Evolutionary conservation across 2,797 vertebrate species (phyloP), one percentile per base, ranked within the genome.

Genomic region (Heliangelus exortis): DNA sequence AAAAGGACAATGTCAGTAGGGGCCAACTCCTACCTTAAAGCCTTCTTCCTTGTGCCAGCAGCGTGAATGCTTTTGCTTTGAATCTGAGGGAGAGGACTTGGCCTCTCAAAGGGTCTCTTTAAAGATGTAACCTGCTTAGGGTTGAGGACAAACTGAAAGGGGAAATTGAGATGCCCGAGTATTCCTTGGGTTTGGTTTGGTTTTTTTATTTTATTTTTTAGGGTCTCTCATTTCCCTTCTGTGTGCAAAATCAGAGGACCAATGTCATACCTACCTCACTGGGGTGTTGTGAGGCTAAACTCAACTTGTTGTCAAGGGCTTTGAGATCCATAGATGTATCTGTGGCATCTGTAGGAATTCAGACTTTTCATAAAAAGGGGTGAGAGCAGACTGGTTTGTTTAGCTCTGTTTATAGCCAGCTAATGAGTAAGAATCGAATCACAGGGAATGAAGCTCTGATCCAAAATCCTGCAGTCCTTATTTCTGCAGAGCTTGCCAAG

Each of bases 341-440:
- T 90, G 88, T 87, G 74, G 66, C 66, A 68, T 83, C 79, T 91
- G 9, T 25, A 84, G 71, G 71, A 90, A 47, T 90, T 93, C 39
- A 82, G 71, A 51, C 36, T 61, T 39, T 66, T 21, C 8, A 2
- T 58, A 34, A 61, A 59, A 74, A 90, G 83, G 0, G 0, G 68
- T 67, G 65, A 81, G 75, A 91, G 83, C 4, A 23, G 85, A 54
- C 80, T 74, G 61, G 36, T 89, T 84, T 92, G 79, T 96, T 95
- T 89, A 79, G 74, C 39, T 91, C 61, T 88, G 87, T 91, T 92
- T 84, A 45, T 85, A 94, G 85, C 80, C 85, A 91, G 95, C 67
- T 94, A 61, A 88, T 94, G 92, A 95, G 78, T 92, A 95, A 96
- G 96, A 91, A 61, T 74, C 29, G 8, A 92, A 87, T 94, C 89